A percentile compares a stretch with the other conserved stretches of the same genome.
phyloP scores from a whole-genome alignment of 2,888 invertebrate species.

The Epinotia bilunana region DNA sequence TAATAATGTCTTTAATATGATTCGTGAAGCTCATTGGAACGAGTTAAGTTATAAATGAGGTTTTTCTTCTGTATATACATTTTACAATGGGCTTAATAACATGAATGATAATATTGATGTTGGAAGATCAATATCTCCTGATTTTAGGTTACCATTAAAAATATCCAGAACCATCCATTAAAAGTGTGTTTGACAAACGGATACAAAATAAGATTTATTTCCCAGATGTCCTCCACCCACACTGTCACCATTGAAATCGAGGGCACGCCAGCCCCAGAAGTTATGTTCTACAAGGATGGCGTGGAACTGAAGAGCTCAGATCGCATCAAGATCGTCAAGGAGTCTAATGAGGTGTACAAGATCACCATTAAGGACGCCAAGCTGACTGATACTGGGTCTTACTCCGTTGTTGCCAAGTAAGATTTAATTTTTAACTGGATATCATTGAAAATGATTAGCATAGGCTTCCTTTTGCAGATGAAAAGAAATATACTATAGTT shows the following conservation, averaged over 20 bases:
- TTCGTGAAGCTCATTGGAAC: no score
- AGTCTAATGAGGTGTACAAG: slow-evolving; percentile 87
- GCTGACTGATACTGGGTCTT: slow-evolving; percentile 93
- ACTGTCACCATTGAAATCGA: slow-evolving; percentile 93
- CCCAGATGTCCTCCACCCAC: slow-evolving; percentile 86
- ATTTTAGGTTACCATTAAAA: no score
- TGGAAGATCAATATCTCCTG: no score
- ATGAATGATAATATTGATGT: no score
- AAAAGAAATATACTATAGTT: no score
- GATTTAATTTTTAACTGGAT: slow-evolving; percentile 48
- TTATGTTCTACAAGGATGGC: slow-evolving; percentile 95
- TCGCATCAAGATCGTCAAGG: slow-evolving; percentile 88
- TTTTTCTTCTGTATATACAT: no score
- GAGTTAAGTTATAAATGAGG: no score
- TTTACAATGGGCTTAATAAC: no score
- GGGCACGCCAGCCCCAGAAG: slow-evolving; percentile 91
- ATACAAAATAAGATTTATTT: background rate
- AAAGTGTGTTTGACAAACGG: background rate
- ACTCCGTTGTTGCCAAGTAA: slow-evolving; percentile 91
- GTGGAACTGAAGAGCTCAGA: slow-evolving; percentile 89
- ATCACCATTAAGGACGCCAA: slow-evolving; percentile 89
- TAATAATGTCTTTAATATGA: no score
- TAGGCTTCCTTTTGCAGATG: no score
- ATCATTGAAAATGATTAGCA: no score
- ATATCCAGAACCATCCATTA: background rate